Evolutionary conservation across 1,140 invertebrate genomes (phyloP).

Genomic region (Nasonia giraulti): DNA sequence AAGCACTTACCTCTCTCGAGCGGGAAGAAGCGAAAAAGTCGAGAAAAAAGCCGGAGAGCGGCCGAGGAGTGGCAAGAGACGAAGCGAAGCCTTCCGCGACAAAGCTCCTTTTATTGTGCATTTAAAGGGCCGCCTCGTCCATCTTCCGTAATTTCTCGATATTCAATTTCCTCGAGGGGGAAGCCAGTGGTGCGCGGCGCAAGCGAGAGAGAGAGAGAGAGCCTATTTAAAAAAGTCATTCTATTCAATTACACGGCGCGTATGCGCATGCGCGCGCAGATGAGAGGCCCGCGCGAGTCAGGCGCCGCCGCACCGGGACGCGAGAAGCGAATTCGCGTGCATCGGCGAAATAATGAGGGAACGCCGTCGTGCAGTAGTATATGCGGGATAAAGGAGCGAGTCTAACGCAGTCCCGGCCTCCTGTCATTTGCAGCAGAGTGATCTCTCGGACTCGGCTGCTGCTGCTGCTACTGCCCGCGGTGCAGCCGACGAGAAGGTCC

Average conservation of each 20-base stretch:
- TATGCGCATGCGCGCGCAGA: neutral
- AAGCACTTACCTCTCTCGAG: constrained; percentile 18
- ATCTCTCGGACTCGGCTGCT: neutral
- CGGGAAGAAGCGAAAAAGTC: neutral
- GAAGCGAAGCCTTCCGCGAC: constrained; percentile 51
- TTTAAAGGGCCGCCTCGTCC: constrained; percentile 39
- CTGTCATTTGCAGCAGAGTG: neutral
- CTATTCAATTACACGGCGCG: constrained; percentile 33
- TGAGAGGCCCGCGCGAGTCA: neutral
- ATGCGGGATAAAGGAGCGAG: neutral
- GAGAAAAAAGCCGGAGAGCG: neutral
- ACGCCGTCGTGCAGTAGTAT: neutral
- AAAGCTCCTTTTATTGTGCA: constrained; percentile 43
- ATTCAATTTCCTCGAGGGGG: constrained; percentile 34
- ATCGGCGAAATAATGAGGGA: constrained; percentile 35
- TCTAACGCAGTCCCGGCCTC: neutral
- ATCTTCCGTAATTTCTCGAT: constrained; percentile 43
- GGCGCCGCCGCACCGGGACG: neutral
- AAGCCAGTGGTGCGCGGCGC: neutral
- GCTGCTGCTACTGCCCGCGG: neutral
- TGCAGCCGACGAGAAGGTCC: no score
- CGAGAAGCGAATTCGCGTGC: neutral
- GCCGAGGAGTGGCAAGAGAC: constrained; percentile 37
- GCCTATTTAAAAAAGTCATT: constrained; percentile 45
- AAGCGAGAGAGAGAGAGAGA: neutral